Conservation (phyloP, 1,140 invertebrate species). For the Triops cancriformis region DNA sequence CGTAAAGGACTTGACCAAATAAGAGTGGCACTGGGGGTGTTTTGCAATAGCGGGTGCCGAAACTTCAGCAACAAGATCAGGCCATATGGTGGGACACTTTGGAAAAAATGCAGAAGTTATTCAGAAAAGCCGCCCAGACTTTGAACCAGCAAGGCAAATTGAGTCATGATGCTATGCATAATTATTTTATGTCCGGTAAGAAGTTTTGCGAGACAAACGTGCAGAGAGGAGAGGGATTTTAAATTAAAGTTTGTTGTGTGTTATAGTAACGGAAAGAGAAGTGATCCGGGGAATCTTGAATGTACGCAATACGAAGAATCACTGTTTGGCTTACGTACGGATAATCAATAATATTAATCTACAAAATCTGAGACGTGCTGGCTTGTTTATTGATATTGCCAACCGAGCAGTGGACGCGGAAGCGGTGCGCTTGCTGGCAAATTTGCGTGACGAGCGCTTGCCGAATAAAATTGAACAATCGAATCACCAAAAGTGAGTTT, state of each 20-base stretch:
- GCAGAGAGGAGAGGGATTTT: neutral
- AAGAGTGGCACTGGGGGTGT: neutral
- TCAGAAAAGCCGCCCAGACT: slow-evolving; percentile 80
- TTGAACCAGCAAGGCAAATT: slow-evolving; percentile 76
- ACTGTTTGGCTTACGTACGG: slow-evolving; percentile 76
- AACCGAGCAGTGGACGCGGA: slow-evolving; percentile 89
- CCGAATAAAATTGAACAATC: slow-evolving; percentile 77
- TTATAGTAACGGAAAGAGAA: slow-evolving; percentile 89
- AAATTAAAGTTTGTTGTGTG: slow-evolving; percentile 29
- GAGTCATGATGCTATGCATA: slow-evolving; percentile 88
- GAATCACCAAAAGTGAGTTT: slow-evolving; percentile 69
- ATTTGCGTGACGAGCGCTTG: slow-evolving; percentile 78
- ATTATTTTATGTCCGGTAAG: slow-evolving; percentile 97
- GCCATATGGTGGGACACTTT: slow-evolving; percentile 96
- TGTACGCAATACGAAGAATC: slow-evolving; percentile 90
- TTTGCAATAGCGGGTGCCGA: slow-evolving; percentile 67
- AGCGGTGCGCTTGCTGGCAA: slow-evolving; percentile 77
- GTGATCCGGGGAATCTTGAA: slow-evolving; percentile 91
- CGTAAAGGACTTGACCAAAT: neutral
- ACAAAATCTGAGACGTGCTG: slow-evolving; percentile 86
- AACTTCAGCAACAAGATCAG: slow-evolving; percentile 90
- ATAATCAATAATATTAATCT: slow-evolving; percentile 97
- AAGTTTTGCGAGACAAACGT: slow-evolving; percentile 3
- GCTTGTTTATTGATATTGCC: slow-evolving; percentile 88
- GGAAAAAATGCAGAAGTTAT: slow-evolving; percentile 86